Conservation (phyloP, 2,888 invertebrate genomes). For the Pristionchus entomophagus region DNA sequence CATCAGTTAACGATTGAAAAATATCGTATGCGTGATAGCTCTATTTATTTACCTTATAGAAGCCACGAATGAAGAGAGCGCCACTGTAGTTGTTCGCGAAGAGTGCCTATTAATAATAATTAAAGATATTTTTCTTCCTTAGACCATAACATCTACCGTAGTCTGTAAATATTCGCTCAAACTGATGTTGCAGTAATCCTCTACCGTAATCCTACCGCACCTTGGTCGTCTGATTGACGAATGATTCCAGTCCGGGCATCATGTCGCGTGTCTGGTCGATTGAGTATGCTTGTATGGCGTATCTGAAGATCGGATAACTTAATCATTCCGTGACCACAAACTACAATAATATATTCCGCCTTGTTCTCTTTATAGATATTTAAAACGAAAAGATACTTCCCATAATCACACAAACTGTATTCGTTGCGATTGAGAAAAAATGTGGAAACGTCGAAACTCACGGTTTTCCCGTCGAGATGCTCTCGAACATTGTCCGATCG, state of each 20-base stretch:
- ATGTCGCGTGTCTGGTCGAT: constrained; percentile 68
- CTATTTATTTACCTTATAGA: constrained; percentile 60
- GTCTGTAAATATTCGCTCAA: no score
- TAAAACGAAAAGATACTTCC: no score
- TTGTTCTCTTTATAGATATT: not conserved
- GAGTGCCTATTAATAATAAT: constrained; percentile 3
- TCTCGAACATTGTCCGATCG: constrained; percentile 28
- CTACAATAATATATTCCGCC: not conserved
- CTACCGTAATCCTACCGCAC: not conserved
- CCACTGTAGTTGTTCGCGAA: constrained; percentile 45
- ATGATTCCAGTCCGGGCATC: constrained; percentile 70
- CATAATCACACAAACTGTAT: no score
- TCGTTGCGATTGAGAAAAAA: no score
- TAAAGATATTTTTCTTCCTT: no score
- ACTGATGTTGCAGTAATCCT: not conserved
- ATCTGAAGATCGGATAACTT: not conserved
- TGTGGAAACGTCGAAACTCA: no score
- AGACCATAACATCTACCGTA: no score
- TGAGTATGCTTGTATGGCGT: constrained; percentile 64
- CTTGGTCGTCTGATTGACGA: constrained; percentile 60
- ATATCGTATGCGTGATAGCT: not conserved
- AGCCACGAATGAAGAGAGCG: constrained; percentile 60
- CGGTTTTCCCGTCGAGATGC: constrained; percentile 20
- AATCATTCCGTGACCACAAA: not conserved
- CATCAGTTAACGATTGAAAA: not conserved